Evolutionary conservation across 2,113 vertebrate species (phyloP), one percentile per base, ranked within the genome.

Genomic region (Turnix velox): DNA sequence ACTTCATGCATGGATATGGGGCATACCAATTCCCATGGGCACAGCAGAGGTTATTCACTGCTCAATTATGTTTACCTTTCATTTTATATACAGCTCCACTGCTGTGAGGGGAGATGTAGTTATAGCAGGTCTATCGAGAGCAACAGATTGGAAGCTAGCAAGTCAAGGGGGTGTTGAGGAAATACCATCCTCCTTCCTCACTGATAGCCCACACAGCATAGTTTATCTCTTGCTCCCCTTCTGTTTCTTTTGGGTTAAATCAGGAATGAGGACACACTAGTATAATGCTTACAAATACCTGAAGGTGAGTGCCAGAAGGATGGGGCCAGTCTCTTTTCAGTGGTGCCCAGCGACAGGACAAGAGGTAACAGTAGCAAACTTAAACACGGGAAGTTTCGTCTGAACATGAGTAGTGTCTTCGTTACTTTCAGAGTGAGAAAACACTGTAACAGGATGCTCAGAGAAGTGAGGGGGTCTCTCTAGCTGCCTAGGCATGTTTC

Each of bases 1-100:
- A 7, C 17, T 49, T 4, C 15, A 3, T 0, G 0, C 3, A 2
- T 54, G 75, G 43, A 12, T 67, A 6, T 1, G 7, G 42, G 37
- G 3, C 4, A 0, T 59, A 46, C 55, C 23, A 10, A 39, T 48
- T 37, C 42, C 37, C 1, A 24, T 40, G 28, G 40, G 63, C 33
- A 46, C 40, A 23, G 37, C 68, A 74, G 37, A 63, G 19, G 11
- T 62, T 73, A 19, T 58, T 77, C 14, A 6, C 42, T 57, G 3
- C 67, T 54, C 31, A 10, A 0, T 69, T 71, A 20, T 2, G 1
- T 31, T 85, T 14, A 18, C 33, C 9, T 49, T 86, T 92, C 3
- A 4, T 66, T 62, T 49, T 54, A 17, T 58, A 14, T 28, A 23
- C 28, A 31, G 17, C 55, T 74, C 18, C 2, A 3, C 19, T 77